Evolutionary conservation across 2,888 invertebrate genomes (phyloP).

Genomic region (Eristalis arbustorum): DNA sequence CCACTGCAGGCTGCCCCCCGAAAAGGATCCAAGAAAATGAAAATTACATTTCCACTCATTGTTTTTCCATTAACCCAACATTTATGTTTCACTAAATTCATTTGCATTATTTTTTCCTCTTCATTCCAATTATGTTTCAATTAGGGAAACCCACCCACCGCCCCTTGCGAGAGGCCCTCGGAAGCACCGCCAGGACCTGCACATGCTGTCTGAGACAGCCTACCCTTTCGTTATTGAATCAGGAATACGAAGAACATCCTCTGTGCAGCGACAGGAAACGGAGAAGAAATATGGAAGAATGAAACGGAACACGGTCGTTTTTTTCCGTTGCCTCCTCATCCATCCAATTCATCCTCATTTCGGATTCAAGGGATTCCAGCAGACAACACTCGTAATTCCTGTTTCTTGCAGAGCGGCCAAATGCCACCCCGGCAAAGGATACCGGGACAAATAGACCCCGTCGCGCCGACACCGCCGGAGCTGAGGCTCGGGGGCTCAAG

Average conservation of each 20-base stretch:
- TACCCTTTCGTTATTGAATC: conserved; percentile 66
- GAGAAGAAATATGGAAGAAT: not conserved
- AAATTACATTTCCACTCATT: conserved; percentile 61
- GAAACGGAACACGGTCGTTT: conserved; percentile 8
- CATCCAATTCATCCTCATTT: conserved; percentile 50
- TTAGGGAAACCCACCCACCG: conserved; percentile 53
- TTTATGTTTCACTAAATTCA: conserved; percentile 61
- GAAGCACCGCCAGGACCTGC: not conserved
- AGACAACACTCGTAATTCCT: conserved; percentile 64
- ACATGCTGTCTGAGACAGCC: conserved; percentile 44
- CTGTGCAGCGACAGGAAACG: not conserved
- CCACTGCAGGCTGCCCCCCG: not conserved
- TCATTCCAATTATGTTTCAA: conserved; percentile 60
- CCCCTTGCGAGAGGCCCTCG: not conserved
- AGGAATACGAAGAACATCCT: conserved; percentile 55
- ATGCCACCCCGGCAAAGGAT: conserved; percentile 26
- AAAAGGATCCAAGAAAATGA: conserved; percentile 30
- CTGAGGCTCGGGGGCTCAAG: conserved; percentile 11
- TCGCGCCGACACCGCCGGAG: not conserved
- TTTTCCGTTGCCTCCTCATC: not conserved
- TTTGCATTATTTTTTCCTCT: conserved; percentile 34
- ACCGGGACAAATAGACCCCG: conserved; percentile 2
- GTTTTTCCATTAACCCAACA: conserved; percentile 55
- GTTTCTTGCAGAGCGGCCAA: conserved; percentile 32
- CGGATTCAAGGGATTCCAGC: conserved; percentile 54